A percentile compares a stretch with the other conserved stretches of the same genome.
Conservation (phyloP, 1,140 invertebrate species). For the Hydropsyche tenuis region DNA sequence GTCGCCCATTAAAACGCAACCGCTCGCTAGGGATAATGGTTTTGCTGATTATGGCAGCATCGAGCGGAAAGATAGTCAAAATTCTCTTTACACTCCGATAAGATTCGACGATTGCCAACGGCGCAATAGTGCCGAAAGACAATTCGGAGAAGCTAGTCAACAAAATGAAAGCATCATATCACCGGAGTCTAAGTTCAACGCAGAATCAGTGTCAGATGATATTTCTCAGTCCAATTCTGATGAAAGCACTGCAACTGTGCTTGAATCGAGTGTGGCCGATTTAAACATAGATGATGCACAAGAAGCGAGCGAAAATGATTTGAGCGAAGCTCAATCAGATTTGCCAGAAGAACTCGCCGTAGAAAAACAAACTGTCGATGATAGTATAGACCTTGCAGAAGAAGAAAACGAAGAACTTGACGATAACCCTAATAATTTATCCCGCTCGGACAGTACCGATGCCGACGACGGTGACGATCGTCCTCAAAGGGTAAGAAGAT, state of each 20-base stretch:
- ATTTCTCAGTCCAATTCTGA: not conserved
- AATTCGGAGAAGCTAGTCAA: not conserved
- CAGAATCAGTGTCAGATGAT: not conserved
- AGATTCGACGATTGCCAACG: conserved; percentile 62
- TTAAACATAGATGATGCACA: not conserved
- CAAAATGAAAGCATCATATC: conserved; percentile 54
- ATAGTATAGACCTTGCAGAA: not conserved
- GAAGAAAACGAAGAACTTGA: conserved; percentile 41
- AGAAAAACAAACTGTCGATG: conserved; percentile 10
- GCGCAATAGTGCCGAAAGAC: conserved; percentile 52
- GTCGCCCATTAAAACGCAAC: conserved; percentile 59
- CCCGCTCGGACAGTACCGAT: conserved; percentile 44
- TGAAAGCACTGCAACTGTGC: conserved; percentile 2
- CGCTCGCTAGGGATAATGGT: conserved; percentile 58
- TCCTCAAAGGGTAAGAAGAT: conserved; percentile 73
- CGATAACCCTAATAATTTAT: not conserved
- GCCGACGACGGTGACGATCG: conserved; percentile 57
- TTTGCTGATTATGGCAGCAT: conserved; percentile 55
- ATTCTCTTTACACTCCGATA: conserved; percentile 57
- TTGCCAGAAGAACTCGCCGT: not conserved
- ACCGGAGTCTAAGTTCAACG: not conserved
- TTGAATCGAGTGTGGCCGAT: not conserved
- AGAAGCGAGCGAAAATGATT: not conserved
- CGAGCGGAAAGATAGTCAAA: conserved; percentile 36
- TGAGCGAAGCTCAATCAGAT: not conserved